Base-by-base conservation (phyloP, 2,797 vertebrate species). In the Tamandua tetradactyla region DNA sequence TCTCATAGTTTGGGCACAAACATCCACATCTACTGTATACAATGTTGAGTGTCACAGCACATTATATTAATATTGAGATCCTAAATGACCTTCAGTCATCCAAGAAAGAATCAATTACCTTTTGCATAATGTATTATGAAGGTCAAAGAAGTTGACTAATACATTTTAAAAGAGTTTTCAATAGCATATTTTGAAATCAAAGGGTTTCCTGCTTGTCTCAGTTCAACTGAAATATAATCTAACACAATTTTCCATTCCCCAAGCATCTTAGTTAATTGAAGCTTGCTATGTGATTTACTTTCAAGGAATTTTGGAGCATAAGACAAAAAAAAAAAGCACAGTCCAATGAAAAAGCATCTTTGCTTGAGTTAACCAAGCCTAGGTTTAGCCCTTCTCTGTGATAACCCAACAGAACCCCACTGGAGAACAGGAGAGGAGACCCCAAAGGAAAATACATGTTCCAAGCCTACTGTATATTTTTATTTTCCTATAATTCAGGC, bases 151-250 rank as follows among this genome's bases (percentile, higher is more conserved):
- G 62, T 74, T 93, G 69, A 59, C 37, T 69, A 86, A 81, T 81
- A 68, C 30, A 91, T 83, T 94, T 92, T 81, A 71, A 92, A 89
- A 49, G 57, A 76, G 10, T 93, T 94, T 94, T 88, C 42, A 95
- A 32, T 86, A 85, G 88, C 64, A 55, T 2, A 81, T 96, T 94
- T 86, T 88, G 40, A 95, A 93, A 94, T 87, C 69, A 89, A 94
- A 94, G 13, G 0, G 1, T 82, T 89, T 92, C 68, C 15, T 87
- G 4, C 74, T 87, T 92, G 30, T 68, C 35, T 81, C 25, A 71
- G 30, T 47, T 80, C 87, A 84, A 82, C 49, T 71, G 49, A 92
- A 92, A 87, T 78, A n/a, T 69, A 93, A 92, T 72, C 87, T 81
- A 82, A 35, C 27, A 81, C 15, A 74, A 11, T 81, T 74, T 81